These are phyloP conservation scores for Dolichomitus sp. DNA, from an alignment of 2,888 invertebrate genomes.

Conservation along the genomic window DNA sequence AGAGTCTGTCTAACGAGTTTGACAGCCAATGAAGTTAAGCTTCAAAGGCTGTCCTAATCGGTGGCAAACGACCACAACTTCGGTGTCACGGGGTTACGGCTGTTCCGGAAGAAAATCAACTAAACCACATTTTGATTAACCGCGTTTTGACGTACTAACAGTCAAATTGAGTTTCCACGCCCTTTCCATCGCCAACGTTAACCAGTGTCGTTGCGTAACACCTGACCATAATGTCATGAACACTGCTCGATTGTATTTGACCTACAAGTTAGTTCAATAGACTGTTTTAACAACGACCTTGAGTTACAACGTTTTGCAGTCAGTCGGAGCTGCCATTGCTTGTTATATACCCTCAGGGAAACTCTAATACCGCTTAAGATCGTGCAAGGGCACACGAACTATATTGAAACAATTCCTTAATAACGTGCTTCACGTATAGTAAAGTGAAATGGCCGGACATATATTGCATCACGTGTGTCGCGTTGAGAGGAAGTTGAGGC, in stretches of 20 bases:
- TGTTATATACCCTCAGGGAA: conserved; percentile 12
- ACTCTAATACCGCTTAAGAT: conserved; percentile 30
- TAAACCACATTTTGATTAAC: conserved; percentile 35
- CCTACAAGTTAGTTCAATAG: conserved; percentile 13
- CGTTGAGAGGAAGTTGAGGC: conserved; percentile 23
- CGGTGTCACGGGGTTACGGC: neutral
- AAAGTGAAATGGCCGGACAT: conserved; percentile 59
- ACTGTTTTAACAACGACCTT: conserved; percentile 31
- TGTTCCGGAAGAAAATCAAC: neutral
- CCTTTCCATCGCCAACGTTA: neutral
- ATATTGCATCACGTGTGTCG: conserved; percentile 58
- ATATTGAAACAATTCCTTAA: conserved; percentile 48
- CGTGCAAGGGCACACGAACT: neutral
- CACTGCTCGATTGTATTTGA: conserved; percentile 36
- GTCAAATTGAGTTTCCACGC: conserved; percentile 5
- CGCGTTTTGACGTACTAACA: conserved; percentile 15
- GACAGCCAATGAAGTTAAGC: neutral
- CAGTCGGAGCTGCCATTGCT: neutral
- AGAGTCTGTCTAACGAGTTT: neutral
- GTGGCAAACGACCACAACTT: conserved; percentile 10
- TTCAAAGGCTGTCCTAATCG: neutral
- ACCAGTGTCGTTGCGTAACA: neutral
- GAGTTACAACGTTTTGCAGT: conserved; percentile 14
- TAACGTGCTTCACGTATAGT: conserved; percentile 57
- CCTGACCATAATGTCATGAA: conserved; percentile 26